Evolutionary conservation across 2,888 invertebrate genomes (phyloP).

Genomic region (Drosophila formosana): DNA sequence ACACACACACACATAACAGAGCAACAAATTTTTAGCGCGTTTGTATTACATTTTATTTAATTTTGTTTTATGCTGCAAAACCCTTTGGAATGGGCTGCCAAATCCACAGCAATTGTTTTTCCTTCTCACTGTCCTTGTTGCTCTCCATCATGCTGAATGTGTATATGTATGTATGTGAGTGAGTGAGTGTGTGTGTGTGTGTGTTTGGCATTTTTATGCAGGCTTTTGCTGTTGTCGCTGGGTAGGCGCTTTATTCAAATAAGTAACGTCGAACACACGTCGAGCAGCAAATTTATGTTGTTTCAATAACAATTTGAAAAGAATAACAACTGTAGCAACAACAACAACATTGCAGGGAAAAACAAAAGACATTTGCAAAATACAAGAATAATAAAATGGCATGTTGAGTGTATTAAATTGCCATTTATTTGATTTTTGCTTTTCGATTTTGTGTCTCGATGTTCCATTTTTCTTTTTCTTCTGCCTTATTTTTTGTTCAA

Average conservation of each 20-base stretch:
- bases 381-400: constrained; percentile 57
- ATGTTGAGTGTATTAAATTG: constrained; percentile 80
- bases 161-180: background rate
- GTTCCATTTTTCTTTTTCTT: constrained; percentile 18
- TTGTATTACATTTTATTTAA: constrained; percentile 67
- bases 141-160: constrained; percentile 10
- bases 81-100: constrained; percentile 55
- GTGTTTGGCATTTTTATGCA: constrained; percentile 11
- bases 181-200: constrained; percentile 5
- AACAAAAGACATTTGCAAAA: constrained; percentile 21
- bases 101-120: constrained; percentile 62
- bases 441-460: constrained; percentile 39
- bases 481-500: constrained; percentile 29
- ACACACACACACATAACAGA: constrained; percentile 8
- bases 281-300: constrained; percentile 73
- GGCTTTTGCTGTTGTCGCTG: constrained; percentile 28
- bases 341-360: constrained; percentile 28
- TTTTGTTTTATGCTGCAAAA: constrained; percentile 60
- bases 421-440: constrained; percentile 77
- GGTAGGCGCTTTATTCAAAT: constrained; percentile 57
- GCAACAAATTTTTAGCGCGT: constrained; percentile 46
- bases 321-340: constrained; percentile 51
- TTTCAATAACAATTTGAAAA: constrained; percentile 74
- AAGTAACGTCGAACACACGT: constrained; percentile 62
- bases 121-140: constrained; percentile 12